phyloP scores from a whole-genome alignment of 2,797 vertebrate genomes.

The Pangasius djambal region DNA sequence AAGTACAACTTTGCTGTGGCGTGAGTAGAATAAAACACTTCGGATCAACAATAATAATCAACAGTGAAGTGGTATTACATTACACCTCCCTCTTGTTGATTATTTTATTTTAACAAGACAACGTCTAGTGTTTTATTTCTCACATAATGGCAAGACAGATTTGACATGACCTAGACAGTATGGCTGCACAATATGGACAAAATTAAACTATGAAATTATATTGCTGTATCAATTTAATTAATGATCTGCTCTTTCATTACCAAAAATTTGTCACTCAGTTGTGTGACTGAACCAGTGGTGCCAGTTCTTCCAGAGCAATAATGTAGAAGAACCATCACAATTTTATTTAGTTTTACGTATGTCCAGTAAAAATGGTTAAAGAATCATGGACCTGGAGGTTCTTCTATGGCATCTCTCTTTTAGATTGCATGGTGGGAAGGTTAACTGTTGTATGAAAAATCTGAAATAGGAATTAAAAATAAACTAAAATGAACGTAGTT shows the following conservation, averaged over 20 bases:
- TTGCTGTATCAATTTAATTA: neutral
- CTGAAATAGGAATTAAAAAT: neutral
- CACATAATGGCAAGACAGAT: neutral
- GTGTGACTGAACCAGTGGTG: neutral
- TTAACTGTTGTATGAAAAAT: neutral
- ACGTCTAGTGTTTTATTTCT: neutral
- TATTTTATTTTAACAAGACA: neutral
- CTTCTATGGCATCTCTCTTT: neutral
- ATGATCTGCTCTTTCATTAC: neutral
- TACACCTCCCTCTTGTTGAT: neutral
- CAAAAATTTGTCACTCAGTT: neutral
- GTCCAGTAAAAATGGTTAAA: neutral
- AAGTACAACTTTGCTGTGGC: neutral
- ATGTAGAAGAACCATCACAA: neutral
- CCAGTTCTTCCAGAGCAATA: neutral
- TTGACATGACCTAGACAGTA: neutral
- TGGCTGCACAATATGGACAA: neutral
- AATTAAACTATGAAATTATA: neutral
- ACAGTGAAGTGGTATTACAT: neutral
- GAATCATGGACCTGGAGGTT: neutral
- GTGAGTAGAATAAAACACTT: neutral
- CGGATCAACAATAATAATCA: neutral
- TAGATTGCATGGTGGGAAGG: neutral
- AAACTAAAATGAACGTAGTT: neutral
- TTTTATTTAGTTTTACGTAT: neutral